Conservation (phyloP, 1,140 invertebrate species). For the Ephestia elutella region DNA sequence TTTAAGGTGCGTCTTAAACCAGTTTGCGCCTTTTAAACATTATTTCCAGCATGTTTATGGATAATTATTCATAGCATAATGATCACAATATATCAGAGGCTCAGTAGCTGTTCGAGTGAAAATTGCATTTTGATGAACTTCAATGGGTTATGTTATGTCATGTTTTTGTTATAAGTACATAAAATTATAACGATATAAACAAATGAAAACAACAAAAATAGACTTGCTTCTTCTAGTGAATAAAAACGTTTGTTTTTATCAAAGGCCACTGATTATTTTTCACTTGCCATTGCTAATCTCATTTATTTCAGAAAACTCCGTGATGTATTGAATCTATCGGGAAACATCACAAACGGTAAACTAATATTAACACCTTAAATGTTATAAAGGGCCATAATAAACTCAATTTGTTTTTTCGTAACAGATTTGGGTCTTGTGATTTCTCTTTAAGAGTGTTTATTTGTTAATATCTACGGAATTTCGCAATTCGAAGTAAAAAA, state of each 20-base stretch:
- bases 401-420: constrained; percentile 1
- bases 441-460: neutral
- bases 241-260: too few relatives aligned
- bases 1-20: constrained; percentile 34
- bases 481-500: too few relatives aligned
- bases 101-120: constrained; percentile 13
- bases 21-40: constrained; percentile 36
- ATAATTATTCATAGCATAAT: constrained; percentile 45
- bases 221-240: too few relatives aligned
- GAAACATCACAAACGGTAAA: neutral
- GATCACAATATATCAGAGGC: constrained; percentile 29
- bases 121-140: constrained; percentile 4
- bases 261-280: too few relatives aligned
- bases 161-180: neutral
- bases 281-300: too few relatives aligned
- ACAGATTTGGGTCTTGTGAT: neutral
- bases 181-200: too few relatives aligned
- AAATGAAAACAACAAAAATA: too few relatives aligned
- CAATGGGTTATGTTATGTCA: neutral
- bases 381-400: neutral
- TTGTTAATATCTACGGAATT: too few relatives aligned
- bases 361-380: neutral
- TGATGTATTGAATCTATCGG: constrained; percentile 49
- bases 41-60: constrained; percentile 37
- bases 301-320: neutral